phyloP scores from a whole-genome alignment of 2,113 vertebrate species.

The Chaetodon trifascialis region DNA sequence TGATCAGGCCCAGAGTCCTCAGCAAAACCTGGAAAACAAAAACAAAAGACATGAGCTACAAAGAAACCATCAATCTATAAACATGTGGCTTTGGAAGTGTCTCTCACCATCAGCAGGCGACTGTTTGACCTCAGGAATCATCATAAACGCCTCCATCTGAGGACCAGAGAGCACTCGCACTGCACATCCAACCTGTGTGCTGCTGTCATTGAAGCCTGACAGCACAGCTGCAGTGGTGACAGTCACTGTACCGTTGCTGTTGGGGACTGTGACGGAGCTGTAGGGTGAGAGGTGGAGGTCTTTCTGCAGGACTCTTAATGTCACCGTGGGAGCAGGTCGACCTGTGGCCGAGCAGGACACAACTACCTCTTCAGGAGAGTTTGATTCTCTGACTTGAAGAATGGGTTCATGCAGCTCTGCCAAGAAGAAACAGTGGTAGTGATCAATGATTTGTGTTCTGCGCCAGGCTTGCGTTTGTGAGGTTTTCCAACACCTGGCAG shows the following conservation, averaged over 20 bases:
- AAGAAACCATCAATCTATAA: neutral
- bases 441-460: no score
- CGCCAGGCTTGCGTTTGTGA: no score
- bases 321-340: conserved; percentile 57
- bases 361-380: neutral
- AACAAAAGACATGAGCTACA: neutral
- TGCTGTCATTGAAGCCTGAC: neutral
- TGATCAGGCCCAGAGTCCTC: neutral
- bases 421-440: neutral
- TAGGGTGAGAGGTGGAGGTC: neutral
- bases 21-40: neutral
- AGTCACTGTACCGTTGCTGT: conserved; percentile 53
- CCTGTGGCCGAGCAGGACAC: conserved; percentile 68
- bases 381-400: conserved; percentile 17
- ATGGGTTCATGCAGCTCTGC: conserved; percentile 63
- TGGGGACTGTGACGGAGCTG: neutral
- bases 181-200: conserved; percentile 38
- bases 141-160: neutral
- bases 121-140: neutral
- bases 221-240: conserved; percentile 36
- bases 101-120: conserved; percentile 25
- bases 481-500: no score
- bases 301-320: neutral
- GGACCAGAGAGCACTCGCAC: conserved; percentile 11
- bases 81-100: neutral